Percentiles rank a stretch among this genome's conserved stretches.
Evolutionary conservation across 2,888 invertebrate species (phyloP).

Genomic region (Trypoxylon attenuatum): DNA sequence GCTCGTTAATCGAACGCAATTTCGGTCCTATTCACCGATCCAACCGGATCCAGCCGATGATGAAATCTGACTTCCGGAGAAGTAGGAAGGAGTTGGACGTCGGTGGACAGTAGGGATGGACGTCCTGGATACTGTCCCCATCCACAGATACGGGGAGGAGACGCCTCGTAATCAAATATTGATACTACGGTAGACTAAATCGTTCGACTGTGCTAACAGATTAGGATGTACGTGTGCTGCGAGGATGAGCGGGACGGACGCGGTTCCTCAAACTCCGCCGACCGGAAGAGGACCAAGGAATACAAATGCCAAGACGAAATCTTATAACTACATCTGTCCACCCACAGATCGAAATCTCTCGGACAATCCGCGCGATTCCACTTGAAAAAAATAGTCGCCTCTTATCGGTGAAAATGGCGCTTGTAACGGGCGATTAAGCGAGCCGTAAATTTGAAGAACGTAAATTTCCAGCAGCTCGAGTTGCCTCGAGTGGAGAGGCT

Average conservation of each 20-base stretch:
- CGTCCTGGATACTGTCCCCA: conserved; percentile 43
- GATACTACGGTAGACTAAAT: conserved; percentile 64
- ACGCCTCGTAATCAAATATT: conserved; percentile 66
- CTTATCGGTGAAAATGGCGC: too few species aligned
- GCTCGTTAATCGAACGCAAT: background rate
- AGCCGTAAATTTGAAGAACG: too few species aligned
- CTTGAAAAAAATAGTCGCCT: too few species aligned
- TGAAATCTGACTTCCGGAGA: conserved; percentile 30
- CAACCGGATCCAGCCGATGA: conserved; percentile 11
- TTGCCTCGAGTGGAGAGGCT: too few species aligned
- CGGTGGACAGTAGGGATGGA: conserved; percentile 38
- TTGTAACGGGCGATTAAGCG: too few species aligned
- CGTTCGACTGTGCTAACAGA: conserved; percentile 63
- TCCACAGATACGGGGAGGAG: conserved; percentile 42
- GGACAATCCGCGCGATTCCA: too few species aligned
- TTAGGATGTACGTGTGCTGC: conserved; percentile 60
- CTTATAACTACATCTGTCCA: conserved; percentile 14
- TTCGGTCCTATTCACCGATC: background rate
- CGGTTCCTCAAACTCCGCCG: conserved; percentile 41
- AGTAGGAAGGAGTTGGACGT: conserved; percentile 21
- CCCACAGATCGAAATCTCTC: background rate
- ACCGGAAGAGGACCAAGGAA: conserved; percentile 34
- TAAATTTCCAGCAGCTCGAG: too few species aligned
- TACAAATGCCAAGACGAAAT: conserved; percentile 30
- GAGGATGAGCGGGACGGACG: conserved; percentile 7